phyloP scores from a whole-genome alignment of 2,888 invertebrate genomes.

The Harpalus rufipes region DNA sequence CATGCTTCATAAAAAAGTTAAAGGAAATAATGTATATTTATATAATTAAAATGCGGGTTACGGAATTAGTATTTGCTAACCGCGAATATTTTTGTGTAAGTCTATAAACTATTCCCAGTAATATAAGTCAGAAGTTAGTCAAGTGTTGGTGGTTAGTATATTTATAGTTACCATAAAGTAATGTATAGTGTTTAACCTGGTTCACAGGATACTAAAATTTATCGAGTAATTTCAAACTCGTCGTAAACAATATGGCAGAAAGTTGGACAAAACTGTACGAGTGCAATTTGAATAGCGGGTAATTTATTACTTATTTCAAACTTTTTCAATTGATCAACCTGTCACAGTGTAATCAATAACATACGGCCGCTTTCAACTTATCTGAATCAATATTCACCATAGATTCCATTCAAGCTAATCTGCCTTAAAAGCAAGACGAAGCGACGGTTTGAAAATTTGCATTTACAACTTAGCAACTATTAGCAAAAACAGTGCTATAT shows the following conservation, averaged over 20 bases:
- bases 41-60: too few relatives aligned
- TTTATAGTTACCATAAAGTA: slow-evolving; percentile 22
- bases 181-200: background rate
- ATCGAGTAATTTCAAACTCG: background rate
- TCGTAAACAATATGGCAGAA: slow-evolving; percentile 7
- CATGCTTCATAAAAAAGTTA: too few relatives aligned
- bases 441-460: background rate
- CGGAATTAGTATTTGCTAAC: background rate
- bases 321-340: slow-evolving; percentile 31
- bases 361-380: background rate
- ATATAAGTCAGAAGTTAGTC: slow-evolving; percentile 26
- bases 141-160: background rate
- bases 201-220: background rate
- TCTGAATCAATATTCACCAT: background rate
- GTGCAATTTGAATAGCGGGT: slow-evolving; percentile 26
- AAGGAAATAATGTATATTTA: too few relatives aligned
- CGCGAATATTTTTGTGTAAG: background rate
- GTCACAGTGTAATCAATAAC: background rate
- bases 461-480: background rate
- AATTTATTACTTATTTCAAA: slow-evolving; percentile 40
- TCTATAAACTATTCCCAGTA: background rate
- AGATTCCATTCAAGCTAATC: background rate
- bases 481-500: background rate
- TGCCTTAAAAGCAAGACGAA: background rate
- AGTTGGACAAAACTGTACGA: slow-evolving; percentile 11